phyloP scores from a whole-genome alignment of 2,113 vertebrate species.

The Pyrgilauda ruficollis region DNA sequence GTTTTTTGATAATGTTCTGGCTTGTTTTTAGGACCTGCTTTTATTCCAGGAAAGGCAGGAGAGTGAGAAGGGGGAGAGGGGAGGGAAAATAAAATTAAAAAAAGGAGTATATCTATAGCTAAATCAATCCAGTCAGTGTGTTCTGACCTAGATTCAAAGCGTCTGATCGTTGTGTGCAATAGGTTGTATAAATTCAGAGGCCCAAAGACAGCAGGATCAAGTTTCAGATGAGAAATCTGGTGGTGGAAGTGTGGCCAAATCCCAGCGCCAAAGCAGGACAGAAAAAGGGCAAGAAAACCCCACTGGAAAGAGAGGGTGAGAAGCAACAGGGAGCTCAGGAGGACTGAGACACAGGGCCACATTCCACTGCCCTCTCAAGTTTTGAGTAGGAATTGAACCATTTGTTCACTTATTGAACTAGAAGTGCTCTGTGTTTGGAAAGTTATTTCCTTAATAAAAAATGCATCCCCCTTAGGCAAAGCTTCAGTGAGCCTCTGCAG shows the following conservation, averaged over 20 bases:
- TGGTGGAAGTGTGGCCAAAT: conserved; percentile 42
- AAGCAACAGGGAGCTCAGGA: not conserved
- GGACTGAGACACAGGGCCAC: not conserved
- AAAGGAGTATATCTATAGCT: conserved; percentile 7
- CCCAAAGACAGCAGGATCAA: conserved; percentile 35
- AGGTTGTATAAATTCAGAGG: conserved; percentile 56
- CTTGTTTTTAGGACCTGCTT: conserved; percentile 21
- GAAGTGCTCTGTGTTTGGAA: conserved; percentile 23
- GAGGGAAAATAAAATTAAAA: not conserved
- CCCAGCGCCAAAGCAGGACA: not conserved
- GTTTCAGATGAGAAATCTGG: conserved; percentile 51
- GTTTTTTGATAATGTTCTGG: conserved; percentile 41
- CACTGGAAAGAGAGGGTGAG: not conserved
- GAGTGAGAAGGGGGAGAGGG: not conserved
- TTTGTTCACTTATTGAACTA: conserved; percentile 42
- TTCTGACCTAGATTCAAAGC: conserved; percentile 66
- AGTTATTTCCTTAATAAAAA: conserved; percentile 47
- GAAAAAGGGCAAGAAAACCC: not conserved
- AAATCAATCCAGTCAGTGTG: conserved; percentile 55
- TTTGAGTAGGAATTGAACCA: conserved; percentile 35
- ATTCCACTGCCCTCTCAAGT: not conserved
- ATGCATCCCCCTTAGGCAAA: conserved; percentile 1
- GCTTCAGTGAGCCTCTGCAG: not conserved
- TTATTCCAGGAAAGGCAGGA: conserved; percentile 23
- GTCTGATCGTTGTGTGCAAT: conserved; percentile 37